Evolutionary conservation across 2,113 vertebrate genomes (phyloP).

Genomic region (Phyllopteryx taeniolatus): DNA sequence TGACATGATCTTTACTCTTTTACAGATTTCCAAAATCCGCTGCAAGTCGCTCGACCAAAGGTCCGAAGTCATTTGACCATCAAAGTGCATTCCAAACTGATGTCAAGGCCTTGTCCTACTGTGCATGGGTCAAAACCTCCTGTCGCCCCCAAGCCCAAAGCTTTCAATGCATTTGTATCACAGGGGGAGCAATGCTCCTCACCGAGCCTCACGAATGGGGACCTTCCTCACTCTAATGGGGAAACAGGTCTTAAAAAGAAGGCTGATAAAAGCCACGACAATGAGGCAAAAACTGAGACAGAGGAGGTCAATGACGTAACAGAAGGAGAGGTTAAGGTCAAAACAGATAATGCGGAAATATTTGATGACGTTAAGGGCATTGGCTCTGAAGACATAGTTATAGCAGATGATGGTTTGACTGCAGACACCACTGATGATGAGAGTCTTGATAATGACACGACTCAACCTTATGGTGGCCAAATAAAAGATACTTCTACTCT

Average conservation of each 20-base stretch:
- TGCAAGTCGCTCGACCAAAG: conserved; percentile 84
- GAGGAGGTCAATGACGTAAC: conserved; percentile 31
- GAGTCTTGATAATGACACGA: conserved; percentile 54
- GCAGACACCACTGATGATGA: conserved; percentile 53
- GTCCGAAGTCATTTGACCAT: conserved; percentile 76
- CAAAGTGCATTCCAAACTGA: conserved; percentile 81
- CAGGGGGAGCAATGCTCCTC: conserved; percentile 53
- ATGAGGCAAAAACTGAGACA: conserved; percentile 45
- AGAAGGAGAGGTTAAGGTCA: conserved; percentile 16
- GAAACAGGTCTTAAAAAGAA: conserved; percentile 53
- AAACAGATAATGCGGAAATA: conserved; percentile 22
- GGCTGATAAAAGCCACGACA: conserved; percentile 46
- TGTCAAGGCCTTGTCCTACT: conserved; percentile 75
- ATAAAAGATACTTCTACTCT: conserved; percentile 20
- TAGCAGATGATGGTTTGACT: conserved; percentile 45
- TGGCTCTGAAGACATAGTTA: conserved; percentile 57
- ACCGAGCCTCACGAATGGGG: conserved; percentile 79
- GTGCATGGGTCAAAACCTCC: conserved; percentile 85
- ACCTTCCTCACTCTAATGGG: conserved; percentile 68
- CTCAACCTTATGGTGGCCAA: conserved; percentile 32
- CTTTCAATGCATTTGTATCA: conserved; percentile 63
- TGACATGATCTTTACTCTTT: conserved; percentile 15
- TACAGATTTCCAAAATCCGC: conserved; percentile 84
- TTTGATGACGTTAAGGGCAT: conserved; percentile 51
- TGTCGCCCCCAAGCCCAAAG: conserved; percentile 86